These are phyloP conservation scores for Lepus americanus DNA, from an alignment of 2,113 vertebrate species.

Conservation along the genomic window DNA sequence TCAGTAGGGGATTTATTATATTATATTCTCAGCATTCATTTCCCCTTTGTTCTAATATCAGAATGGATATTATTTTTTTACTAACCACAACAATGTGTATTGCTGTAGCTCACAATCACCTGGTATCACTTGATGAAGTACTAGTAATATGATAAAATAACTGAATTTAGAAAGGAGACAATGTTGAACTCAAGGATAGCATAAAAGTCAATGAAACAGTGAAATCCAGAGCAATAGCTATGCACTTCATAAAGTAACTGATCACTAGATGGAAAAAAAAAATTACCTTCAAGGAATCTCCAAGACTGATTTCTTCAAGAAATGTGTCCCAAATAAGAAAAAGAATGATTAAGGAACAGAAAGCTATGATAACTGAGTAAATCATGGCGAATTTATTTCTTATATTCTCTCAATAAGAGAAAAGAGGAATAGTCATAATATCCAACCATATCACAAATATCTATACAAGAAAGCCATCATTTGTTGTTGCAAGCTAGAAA, in stretches of 20 bases:
- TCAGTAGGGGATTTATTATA: not conserved
- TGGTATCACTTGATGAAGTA: conserved; percentile 30
- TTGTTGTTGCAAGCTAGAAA: conserved; percentile 3
- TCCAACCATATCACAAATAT: not conserved
- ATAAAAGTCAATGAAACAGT: not conserved
- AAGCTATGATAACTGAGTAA: conserved; percentile 16
- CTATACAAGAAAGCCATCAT: not conserved
- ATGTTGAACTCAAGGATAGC: not conserved
- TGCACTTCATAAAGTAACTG: not conserved
- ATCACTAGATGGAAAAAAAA: not conserved
- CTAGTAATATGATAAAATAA: conserved; percentile 4
- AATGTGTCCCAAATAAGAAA: not conserved
- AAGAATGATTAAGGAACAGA: not conserved
- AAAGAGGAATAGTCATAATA: conserved; percentile 18
- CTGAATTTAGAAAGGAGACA: conserved; percentile 32
- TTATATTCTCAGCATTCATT: conserved; percentile 4
- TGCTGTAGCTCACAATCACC: not conserved
- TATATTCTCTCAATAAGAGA: conserved; percentile 8
- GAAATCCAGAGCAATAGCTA: not conserved
- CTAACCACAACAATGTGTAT: not conserved
- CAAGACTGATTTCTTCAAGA: not conserved
- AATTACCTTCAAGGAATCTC: not conserved
- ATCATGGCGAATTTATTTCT: not conserved
- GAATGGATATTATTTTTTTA: not conserved
- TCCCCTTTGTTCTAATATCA: not conserved